Conservation (phyloP, 2,113 vertebrate species). For the Lasiurus borealis region DNA sequence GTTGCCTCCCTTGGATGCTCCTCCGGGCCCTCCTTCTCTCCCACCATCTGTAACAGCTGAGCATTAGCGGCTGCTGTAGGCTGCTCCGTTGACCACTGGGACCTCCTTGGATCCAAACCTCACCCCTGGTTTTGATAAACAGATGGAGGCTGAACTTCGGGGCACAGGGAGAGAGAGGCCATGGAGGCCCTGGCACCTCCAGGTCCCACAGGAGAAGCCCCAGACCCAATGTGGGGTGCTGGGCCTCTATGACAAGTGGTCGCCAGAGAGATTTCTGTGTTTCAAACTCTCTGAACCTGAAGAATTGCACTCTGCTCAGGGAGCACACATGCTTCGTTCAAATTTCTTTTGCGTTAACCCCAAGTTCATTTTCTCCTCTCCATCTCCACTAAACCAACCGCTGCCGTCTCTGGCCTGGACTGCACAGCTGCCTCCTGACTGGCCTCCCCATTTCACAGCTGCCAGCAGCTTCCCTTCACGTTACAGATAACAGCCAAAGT, state of each 20-base stretch:
- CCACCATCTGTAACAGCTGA: not conserved
- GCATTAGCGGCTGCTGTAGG: not conserved
- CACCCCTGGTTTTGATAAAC: not conserved
- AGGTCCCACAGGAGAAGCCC: not conserved
- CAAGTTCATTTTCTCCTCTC: not conserved
- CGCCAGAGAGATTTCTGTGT: not conserved
- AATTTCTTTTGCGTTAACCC: not conserved
- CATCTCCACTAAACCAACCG: not conserved
- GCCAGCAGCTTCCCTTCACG: not conserved
- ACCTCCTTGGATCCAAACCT: not conserved
- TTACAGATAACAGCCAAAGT: no score
- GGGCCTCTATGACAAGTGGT: not conserved
- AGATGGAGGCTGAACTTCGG: not conserved
- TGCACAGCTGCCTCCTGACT: not conserved
- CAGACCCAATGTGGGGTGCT: not conserved
- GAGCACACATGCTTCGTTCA: not conserved
- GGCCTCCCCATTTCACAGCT: not conserved
- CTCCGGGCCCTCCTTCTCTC: not conserved
- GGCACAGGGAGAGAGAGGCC: not conserved
- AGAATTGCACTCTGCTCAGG: not conserved
- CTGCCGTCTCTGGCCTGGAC: not conserved
- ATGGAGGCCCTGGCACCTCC: not conserved
- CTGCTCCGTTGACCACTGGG: not conserved
- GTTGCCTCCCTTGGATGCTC: not conserved
- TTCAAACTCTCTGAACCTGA: constrained; percentile 3